Percentiles rank a stretch among this genome's conserved stretches.
Evolutionary conservation across 2,113 vertebrate species (phyloP).

Genomic region (Hylia prasina): DNA sequence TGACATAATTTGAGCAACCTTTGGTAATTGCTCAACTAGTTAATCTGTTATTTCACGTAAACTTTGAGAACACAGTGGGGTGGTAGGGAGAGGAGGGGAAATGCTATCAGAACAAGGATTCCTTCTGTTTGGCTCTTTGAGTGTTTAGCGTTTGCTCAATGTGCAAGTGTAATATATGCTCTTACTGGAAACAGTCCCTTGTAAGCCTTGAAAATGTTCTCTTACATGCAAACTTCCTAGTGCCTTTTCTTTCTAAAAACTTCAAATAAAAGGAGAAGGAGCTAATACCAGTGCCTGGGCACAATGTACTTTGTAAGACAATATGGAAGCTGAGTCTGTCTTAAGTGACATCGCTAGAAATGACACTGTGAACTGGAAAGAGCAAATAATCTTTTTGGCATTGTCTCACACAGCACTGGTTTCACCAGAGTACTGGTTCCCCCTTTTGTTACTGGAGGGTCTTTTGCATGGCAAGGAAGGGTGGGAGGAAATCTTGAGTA

Average conservation of each 20-base stretch:
- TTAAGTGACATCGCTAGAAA: background rate
- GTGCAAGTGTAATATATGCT: background rate
- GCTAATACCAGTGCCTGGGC: background rate
- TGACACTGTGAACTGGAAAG: background rate
- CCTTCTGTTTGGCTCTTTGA: background rate
- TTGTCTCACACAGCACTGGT: background rate
- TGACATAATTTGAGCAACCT: conserved; percentile 34
- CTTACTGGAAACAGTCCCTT: background rate
- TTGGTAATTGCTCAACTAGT: conserved; percentile 43
- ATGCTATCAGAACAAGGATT: background rate
- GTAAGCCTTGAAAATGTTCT: background rate
- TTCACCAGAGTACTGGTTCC: background rate
- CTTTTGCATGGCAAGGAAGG: background rate
- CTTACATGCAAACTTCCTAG: background rate
- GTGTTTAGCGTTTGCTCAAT: background rate
- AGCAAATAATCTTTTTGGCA: background rate
- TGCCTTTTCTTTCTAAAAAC: background rate
- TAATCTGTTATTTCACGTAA: conserved; percentile 13
- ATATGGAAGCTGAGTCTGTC: background rate
- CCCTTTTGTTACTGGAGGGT: background rate
- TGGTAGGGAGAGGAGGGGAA: background rate
- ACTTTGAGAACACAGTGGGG: background rate
- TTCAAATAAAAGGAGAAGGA: background rate
- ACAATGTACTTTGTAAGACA: background rate
- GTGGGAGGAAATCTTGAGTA: background rate